phyloP scores from a whole-genome alignment of 2,113 vertebrate species.

The Festucalex cinctus region DNA sequence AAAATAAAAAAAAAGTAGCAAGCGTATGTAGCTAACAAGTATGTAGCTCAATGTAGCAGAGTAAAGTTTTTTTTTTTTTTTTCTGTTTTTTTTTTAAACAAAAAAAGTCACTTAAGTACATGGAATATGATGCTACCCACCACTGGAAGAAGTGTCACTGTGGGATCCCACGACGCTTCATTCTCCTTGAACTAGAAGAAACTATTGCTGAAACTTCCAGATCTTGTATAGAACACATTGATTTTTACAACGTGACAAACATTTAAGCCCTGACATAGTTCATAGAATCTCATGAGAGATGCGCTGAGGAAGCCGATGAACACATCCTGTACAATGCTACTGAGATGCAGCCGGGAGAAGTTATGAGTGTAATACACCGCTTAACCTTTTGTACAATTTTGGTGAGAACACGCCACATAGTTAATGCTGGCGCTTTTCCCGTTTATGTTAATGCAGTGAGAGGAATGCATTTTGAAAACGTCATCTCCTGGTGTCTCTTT shows the following conservation, averaged over 20 bases:
- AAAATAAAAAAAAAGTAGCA: no score
- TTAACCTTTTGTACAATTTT: not conserved
- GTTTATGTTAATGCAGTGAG: not conserved
- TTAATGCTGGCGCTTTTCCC: not conserved
- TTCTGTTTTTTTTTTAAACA: no score
- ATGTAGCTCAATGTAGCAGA: no score
- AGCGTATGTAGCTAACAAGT: no score
- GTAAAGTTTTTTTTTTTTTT: no score
- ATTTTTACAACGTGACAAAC: not conserved
- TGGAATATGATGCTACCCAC: no score
- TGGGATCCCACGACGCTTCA: not conserved
- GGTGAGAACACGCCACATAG: not conserved
- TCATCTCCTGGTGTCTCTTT: conserved; percentile 5
- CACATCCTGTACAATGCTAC: not conserved
- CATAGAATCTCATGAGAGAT: not conserved
- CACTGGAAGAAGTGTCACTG: no score
- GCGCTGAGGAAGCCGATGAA: not conserved
- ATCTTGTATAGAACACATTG: not conserved
- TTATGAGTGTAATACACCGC: conserved; percentile 1
- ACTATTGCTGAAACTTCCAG: no score
- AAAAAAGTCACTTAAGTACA: no score
- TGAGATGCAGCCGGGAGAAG: not conserved
- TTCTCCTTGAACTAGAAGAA: not conserved
- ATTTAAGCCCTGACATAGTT: not conserved
- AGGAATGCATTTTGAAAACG: not conserved